A percentile compares a stretch with the other conserved stretches of the same genome.
These are phyloP conservation scores for Odontamblyopus rebecca DNA, from an alignment of 2,797 vertebrate species.

Conservation along the genomic window DNA sequence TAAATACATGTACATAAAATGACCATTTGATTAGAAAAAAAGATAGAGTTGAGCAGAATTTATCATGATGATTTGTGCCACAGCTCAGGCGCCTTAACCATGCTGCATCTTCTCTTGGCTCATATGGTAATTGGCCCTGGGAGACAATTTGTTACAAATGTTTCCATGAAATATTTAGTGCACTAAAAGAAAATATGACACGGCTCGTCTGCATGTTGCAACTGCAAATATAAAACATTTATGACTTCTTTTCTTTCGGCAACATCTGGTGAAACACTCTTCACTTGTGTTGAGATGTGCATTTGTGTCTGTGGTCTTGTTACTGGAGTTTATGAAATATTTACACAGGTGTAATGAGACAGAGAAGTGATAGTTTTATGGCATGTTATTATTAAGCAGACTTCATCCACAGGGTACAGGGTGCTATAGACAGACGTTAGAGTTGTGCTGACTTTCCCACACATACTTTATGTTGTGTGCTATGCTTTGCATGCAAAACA, in stretches of 20 bases:
- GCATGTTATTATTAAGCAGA: conserved; percentile 71
- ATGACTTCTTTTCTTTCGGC: conserved; percentile 61
- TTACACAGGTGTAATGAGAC: conserved; percentile 71
- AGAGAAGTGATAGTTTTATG: conserved; percentile 61
- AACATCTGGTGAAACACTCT: conserved; percentile 46
- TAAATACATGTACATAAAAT: background rate
- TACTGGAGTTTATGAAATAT: conserved; percentile 67
- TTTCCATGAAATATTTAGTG: conserved; percentile 76
- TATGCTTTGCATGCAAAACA: conserved; percentile 32
- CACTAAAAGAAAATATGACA: conserved; percentile 58
- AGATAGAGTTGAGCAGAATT: conserved; percentile 17
- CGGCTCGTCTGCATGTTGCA: conserved; percentile 50
- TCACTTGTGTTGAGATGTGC: conserved; percentile 30
- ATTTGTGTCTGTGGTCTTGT: conserved; percentile 43
- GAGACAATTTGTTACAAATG: conserved; percentile 75
- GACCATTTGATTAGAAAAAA: conserved; percentile 18
- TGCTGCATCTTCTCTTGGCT: conserved; percentile 40
- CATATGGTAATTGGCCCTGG: conserved; percentile 66
- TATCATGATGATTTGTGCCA: conserved; percentile 34
- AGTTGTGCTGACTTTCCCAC: conserved; percentile 69
- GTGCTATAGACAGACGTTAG: conserved; percentile 57
- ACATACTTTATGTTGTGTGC: conserved; percentile 33
- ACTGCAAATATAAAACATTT: conserved; percentile 72
- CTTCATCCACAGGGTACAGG: conserved; percentile 58
- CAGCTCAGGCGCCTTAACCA: conserved; percentile 24